These are phyloP conservation scores for Acleris sparsana DNA, from an alignment of 2,888 invertebrate genomes.

Conservation along the genomic window DNA sequence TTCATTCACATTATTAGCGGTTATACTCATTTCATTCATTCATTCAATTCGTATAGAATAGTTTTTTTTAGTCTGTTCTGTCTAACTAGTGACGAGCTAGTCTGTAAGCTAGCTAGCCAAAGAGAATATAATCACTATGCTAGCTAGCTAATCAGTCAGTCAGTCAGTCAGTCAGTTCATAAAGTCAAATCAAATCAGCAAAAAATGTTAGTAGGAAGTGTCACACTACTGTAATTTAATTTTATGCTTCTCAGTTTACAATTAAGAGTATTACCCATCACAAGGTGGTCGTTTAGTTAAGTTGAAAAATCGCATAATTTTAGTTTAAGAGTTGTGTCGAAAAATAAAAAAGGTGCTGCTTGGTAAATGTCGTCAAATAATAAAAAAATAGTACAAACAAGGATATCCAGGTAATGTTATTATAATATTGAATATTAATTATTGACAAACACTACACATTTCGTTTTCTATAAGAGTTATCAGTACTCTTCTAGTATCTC, in stretches of 20 bases:
- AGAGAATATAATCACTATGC: too few species aligned
- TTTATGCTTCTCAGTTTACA: constrained; percentile 2
- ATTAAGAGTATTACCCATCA: background rate
- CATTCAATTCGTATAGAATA: too few species aligned
- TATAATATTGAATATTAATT: background rate
- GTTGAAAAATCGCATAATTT: background rate
- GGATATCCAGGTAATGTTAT: constrained; percentile 19
- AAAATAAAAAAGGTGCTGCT: constrained; percentile 20
- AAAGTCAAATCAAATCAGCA: background rate
- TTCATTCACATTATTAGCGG: too few species aligned
- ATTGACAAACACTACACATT: too few species aligned
- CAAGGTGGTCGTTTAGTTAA: background rate
- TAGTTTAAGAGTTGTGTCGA: constrained; percentile 14
- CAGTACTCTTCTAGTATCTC: too few species aligned
- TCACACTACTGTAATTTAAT: constrained; percentile 19
- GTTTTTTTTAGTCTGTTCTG: too few species aligned
- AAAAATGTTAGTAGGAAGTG: constrained; percentile 6
- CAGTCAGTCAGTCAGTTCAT: constrained; percentile 3
- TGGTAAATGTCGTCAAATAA: constrained; percentile 31
- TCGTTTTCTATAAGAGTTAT: too few species aligned
- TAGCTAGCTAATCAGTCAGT: background rate
- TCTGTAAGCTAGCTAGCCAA: too few species aligned
- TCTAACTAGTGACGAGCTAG: too few species aligned
- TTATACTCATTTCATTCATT: too few species aligned
- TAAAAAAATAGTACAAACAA: constrained; percentile 19